Base-by-base conservation (phyloP, 2,113 vertebrate species). In the Antennarius striatus region DNA sequence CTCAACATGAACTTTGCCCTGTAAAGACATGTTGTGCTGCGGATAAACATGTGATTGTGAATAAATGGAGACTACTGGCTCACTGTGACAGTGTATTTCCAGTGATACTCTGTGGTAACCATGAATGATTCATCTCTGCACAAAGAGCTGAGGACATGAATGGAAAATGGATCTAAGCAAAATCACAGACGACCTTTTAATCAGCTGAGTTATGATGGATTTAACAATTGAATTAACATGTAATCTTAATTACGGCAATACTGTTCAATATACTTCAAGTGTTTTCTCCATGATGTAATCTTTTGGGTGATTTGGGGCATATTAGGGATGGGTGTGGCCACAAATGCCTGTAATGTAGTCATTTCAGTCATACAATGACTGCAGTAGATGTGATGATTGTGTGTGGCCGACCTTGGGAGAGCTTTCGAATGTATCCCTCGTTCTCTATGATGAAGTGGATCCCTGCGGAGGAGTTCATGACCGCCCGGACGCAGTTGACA, bases 371-470 rank as follows among this genome's bases (percentile, higher is more conserved):
- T 7, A 36, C 32, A 36, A 5, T 7, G 32, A 36, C 7, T 7
- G 32, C 32, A 36, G 28, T 15, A 11, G 4, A 10, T 46, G 16
- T 56, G 36, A 14, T 43, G 5, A 50, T 29, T 46, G 30, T 47
- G n/a, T 11, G 10, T 59, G 36, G 48, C 49, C 14, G 60, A 99
- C 98, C 97, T 93, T 94, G 95, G 29, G 96, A 98, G 54, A 99
- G 96, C 86, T 98, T 98, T 39, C 96, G 94, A 60, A 98, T 92
- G 0, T 98, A 98, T 81, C 95, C 96, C 87, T 96, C 95, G 0
- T 98, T 98, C 73, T 94, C 95, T 64, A 98, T 93, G 14, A 99
- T 98, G 91, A 98, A 98, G 72, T 95, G 93, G 0, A 99, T 95
- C 68, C 98, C 98, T 0, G 89, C 90, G 6, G 89, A 94, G 1